These are phyloP conservation scores for Lepidurus packardi DNA, from an alignment of 1,140 invertebrate genomes.

Conservation along the genomic window DNA sequence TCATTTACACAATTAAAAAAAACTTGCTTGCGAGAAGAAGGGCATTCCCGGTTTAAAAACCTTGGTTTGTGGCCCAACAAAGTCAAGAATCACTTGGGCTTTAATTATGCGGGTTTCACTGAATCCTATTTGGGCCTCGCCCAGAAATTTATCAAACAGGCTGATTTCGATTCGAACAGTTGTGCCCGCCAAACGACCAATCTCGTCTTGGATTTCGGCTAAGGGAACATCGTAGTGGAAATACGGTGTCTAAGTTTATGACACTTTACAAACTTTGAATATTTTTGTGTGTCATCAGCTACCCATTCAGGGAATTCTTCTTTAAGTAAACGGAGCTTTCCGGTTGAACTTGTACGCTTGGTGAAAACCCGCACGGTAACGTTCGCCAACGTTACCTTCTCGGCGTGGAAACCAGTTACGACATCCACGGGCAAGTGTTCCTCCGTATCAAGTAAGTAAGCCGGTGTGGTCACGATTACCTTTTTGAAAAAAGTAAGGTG, in stretches of 20 bases:
- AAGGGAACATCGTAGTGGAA: conserved; percentile 31
- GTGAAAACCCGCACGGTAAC: conserved; percentile 41
- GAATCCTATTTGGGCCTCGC: conserved; percentile 45
- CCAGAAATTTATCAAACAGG: conserved; percentile 42
- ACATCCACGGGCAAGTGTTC: conserved; percentile 42
- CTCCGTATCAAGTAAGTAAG: conserved; percentile 44
- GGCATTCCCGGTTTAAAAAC: conserved; percentile 55
- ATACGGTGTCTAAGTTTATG: conserved; percentile 28
- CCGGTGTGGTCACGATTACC: conserved; percentile 41
- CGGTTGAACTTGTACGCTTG: conserved; percentile 33
- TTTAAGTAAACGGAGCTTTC: conserved; percentile 31
- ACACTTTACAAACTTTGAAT: conserved; percentile 32
- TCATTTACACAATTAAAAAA: conserved; percentile 23
- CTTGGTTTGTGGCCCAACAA: conserved; percentile 50
- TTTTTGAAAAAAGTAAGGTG: neutral
- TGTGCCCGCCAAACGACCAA: conserved; percentile 17
- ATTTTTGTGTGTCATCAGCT: conserved; percentile 27
- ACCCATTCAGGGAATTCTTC: conserved; percentile 34
- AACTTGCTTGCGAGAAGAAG: conserved; percentile 49
- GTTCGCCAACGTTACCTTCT: conserved; percentile 45
- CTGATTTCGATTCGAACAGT: conserved; percentile 29
- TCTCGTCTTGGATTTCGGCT: conserved; percentile 24
- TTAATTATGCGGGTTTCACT: conserved; percentile 51
- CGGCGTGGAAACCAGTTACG: conserved; percentile 41
- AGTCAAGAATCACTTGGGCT: conserved; percentile 47